Evolutionary conservation across 2,797 vertebrate species (phyloP).

Genomic region (Anguilla megastoma): DNA sequence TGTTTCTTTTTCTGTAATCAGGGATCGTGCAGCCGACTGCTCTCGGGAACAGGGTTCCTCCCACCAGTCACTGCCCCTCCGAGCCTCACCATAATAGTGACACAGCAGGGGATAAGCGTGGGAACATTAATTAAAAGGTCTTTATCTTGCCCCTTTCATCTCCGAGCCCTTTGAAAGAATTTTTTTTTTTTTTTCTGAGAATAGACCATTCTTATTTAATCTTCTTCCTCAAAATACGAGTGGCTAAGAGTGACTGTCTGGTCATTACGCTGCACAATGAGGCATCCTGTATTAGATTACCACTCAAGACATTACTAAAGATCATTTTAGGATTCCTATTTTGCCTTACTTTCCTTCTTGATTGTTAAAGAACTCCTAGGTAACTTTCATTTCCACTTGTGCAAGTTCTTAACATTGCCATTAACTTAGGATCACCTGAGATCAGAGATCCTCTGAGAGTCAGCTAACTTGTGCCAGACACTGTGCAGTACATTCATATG

Average conservation of each 20-base stretch:
- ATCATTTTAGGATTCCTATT: background rate
- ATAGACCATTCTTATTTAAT: background rate
- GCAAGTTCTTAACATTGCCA: background rate
- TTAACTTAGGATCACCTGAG: background rate
- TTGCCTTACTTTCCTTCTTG: background rate
- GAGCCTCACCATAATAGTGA: background rate
- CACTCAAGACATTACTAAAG: background rate
- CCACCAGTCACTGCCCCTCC: background rate
- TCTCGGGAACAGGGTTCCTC: background rate
- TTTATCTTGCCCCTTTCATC: background rate
- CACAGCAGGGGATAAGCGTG: background rate
- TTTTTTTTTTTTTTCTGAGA: background rate
- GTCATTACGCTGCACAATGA: background rate
- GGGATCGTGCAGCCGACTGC: background rate
- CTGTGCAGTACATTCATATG: too few species aligned
- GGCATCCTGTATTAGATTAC: background rate
- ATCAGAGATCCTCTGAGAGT: too few species aligned
- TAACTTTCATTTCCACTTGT: background rate
- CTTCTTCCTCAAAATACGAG: background rate
- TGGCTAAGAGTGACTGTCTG: background rate
- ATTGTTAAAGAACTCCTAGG: background rate
- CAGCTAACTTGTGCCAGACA: background rate
- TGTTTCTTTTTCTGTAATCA: constrained; percentile 1
- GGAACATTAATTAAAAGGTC: background rate
- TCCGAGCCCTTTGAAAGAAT: background rate